These are phyloP conservation scores for western clawed frog (Xenopus tropicalis) DNA, from an alignment of 2,113 vertebrate species.

Conservation along the genomic window UCB_Xtro_10.0 CM004443.2:161651501-161652000, in stretches of 20 bases:
- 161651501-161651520: constrained; percentile 80
- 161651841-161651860: too few species aligned
- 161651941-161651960: too few species aligned
- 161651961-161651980: too few species aligned
- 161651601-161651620: constrained; percentile 70
- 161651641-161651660: constrained; percentile 18
- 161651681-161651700: neutral
- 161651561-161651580: constrained; percentile 69
- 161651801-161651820: too few species aligned
- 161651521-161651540: constrained; percentile 83
- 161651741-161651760: too few species aligned
- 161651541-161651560: constrained; percentile 72
- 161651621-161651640: constrained; percentile 76
- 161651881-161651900: neutral
- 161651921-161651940: neutral
- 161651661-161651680: neutral
- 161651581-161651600: constrained; percentile 75
- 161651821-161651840: too few species aligned
- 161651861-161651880: too few species aligned
- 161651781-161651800: too few species aligned
- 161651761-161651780: too few species aligned
- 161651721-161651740: too few species aligned
- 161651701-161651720: neutral
- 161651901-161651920: neutral
- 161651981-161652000: too few species aligned